phyloP scores from a whole-genome alignment of 1,140 invertebrate genomes.

The Pteromalus puparum region DNA sequence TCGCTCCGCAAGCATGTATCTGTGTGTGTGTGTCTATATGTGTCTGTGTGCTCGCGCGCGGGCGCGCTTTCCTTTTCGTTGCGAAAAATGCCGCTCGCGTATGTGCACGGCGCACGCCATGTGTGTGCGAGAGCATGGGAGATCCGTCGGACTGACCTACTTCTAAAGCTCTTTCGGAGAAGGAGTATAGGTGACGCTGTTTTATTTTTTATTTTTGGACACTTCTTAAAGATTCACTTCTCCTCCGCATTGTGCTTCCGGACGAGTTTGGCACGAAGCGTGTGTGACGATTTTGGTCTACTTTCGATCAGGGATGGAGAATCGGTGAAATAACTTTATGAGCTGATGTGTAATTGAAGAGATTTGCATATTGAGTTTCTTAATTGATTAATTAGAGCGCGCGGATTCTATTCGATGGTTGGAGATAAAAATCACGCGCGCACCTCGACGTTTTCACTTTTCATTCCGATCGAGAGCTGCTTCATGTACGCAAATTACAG shows the following conservation, averaged over 20 bases:
- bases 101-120: conserved; percentile 52
- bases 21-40: conserved; percentile 66
- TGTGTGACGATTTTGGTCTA: too few species aligned
- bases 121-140: conserved; percentile 46
- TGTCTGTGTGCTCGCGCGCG: conserved; percentile 40
- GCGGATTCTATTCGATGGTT: too few species aligned
- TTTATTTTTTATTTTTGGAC: too few species aligned
- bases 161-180: conserved; percentile 12
- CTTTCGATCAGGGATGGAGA: too few species aligned
- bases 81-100: conserved; percentile 75
- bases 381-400: not conserved
- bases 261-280: not conserved
- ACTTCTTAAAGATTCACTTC: not conserved
- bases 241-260: not conserved
- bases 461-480: not conserved
- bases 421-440: too few species aligned
- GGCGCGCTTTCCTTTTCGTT: conserved; percentile 75
- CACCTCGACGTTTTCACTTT: not conserved
- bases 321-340: too few species aligned
- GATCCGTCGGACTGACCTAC: conserved; percentile 47
- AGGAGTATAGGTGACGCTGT: too few species aligned
- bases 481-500: too few species aligned
- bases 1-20: conserved; percentile 59
- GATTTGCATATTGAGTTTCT: not conserved
- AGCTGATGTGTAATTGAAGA: too few species aligned